Evolutionary conservation across 2,888 invertebrate species (phyloP).

Genomic region (Herminia tarsipennalis): DNA sequence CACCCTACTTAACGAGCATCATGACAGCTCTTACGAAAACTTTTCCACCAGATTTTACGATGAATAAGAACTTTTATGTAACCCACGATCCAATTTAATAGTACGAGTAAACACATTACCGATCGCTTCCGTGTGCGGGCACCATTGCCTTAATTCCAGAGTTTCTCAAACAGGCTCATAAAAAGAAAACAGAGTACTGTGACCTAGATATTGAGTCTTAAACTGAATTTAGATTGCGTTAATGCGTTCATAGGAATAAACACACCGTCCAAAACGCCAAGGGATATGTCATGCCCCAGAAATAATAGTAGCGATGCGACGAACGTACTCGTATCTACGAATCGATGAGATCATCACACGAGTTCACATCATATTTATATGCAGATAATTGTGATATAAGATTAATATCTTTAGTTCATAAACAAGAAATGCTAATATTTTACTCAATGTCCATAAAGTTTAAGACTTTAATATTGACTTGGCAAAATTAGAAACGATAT

Average conservation of each 20-base stretch:
- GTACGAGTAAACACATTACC: slow-evolving; percentile 21
- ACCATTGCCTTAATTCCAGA: not conserved
- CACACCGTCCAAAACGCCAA: slow-evolving; percentile 65
- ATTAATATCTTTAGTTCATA: not conserved
- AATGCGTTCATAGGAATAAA: slow-evolving; percentile 60
- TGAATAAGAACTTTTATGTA: slow-evolving; percentile 16
- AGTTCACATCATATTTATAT: slow-evolving; percentile 42
- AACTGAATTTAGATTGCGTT: slow-evolving; percentile 74
- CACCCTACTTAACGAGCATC: slow-evolving; percentile 33
- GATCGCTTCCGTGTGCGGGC: slow-evolving; percentile 7
- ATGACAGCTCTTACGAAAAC: slow-evolving; percentile 19
- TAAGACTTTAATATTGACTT: not conserved
- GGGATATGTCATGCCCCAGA: slow-evolving; percentile 78
- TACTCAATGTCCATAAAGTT: not conserved
- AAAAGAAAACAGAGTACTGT: slow-evolving; percentile 42
- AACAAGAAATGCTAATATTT: not conserved
- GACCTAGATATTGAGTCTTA: slow-evolving; percentile 69
- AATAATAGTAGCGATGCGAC: slow-evolving; percentile 62
- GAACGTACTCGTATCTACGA: slow-evolving; percentile 43
- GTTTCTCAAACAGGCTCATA: slow-evolving; percentile 28
- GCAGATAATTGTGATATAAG: slow-evolving; percentile 27
- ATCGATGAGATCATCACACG: slow-evolving; percentile 68
- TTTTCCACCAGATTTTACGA: slow-evolving; percentile 15
- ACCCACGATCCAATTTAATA: slow-evolving; percentile 24
- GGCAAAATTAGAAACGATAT: too few species aligned